A percentile compares a stretch with the other conserved stretches of the same genome.
Evolutionary conservation across 1,140 invertebrate genomes (phyloP).

Genomic region (Condylostylus longicornis): DNA sequence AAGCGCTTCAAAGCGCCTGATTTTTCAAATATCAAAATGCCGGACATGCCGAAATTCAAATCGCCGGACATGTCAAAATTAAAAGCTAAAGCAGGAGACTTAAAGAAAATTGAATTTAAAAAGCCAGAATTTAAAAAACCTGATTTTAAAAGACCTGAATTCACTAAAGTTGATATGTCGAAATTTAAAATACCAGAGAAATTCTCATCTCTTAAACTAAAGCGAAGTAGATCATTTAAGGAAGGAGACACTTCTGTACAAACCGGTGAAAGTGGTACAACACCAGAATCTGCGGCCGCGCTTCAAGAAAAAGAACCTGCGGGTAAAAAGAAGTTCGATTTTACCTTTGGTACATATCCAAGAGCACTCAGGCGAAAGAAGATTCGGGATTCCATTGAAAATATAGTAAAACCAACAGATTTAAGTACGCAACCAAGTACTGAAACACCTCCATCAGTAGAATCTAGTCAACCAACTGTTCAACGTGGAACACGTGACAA

Average conservation of each 20-base stretch:
- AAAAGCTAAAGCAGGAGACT: too few species aligned
- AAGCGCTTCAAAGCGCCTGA: conserved; percentile 26
- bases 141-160: conserved; percentile 32
- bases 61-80: conserved; percentile 42
- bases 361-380: conserved; percentile 52
- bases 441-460: conserved; percentile 30
- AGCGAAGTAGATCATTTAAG: conserved; percentile 28
- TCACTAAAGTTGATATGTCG: conserved; percentile 38
- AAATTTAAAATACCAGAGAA: conserved; percentile 46
- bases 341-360: conserved; percentile 60
- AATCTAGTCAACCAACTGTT: conserved; percentile 33
- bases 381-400: conserved; percentile 23
- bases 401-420: conserved; percentile 33
- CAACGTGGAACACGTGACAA: conserved; percentile 34
- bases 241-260: not conserved
- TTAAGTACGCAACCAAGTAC: conserved; percentile 29
- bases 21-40: conserved; percentile 35
- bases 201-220: conserved; percentile 24
- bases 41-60: conserved; percentile 40
- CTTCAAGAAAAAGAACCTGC: conserved; percentile 27
- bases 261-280: not conserved
- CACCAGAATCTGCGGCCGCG: conserved; percentile 4
- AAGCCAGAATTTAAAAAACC: conserved; percentile 16
- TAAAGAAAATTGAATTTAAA: too few species aligned
- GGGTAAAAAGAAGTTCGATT: conserved; percentile 42